These are phyloP conservation scores for Deladenus siricidicola DNA, from an alignment of 2,888 invertebrate species.

Conservation along the genomic window DNA sequence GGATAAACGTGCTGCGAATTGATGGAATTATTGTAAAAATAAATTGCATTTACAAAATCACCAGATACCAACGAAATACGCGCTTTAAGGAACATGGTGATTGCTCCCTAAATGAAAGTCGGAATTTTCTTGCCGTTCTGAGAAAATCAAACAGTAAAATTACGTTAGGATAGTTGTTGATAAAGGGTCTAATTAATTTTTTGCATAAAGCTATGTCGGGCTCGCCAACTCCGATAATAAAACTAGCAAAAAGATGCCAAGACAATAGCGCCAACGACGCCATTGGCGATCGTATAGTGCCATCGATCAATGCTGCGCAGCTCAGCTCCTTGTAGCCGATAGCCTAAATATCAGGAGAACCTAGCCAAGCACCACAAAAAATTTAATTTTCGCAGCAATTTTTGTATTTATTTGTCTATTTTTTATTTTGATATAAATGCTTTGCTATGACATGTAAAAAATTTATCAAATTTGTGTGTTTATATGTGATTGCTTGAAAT, in stretches of 20 bases:
- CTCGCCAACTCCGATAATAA: conserved; percentile 56
- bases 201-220: conserved; percentile 72
- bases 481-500: no score
- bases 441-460: no score
- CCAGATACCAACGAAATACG: conserved; percentile 62
- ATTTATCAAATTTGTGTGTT: no score
- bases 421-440: no score
- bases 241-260: conserved; percentile 58
- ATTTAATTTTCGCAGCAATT: background rate
- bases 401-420: background rate
- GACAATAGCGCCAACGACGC: conserved; percentile 76
- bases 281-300: conserved; percentile 73
- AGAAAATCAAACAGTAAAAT: background rate
- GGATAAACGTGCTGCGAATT: conserved; percentile 75
- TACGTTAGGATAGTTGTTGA: conserved; percentile 65
- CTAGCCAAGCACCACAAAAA: no score
- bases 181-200: conserved; percentile 62
- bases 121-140: background rate
- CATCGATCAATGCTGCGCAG: conserved; percentile 31
- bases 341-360: conserved; percentile 32
- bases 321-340: conserved; percentile 42
- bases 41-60: conserved; percentile 65
- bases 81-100: conserved; percentile 84
- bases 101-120: conserved; percentile 64
- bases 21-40: conserved; percentile 73